phyloP scores from a whole-genome alignment of 2,113 vertebrate species.

The Cheilinus undulatus region DNA sequence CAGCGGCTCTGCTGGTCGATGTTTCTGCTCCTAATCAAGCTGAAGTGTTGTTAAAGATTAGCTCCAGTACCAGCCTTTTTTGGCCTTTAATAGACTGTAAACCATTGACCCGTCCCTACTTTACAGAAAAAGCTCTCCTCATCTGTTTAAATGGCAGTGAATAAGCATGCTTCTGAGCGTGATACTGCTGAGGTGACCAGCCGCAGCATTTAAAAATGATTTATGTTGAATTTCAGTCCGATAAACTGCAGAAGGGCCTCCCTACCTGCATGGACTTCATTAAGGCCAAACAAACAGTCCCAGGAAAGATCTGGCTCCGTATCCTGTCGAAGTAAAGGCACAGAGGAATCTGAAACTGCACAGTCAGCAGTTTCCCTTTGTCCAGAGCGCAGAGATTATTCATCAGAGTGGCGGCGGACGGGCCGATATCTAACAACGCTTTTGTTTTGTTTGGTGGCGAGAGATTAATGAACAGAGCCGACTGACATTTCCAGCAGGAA shows the following conservation, averaged over 20 bases:
- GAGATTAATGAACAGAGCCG: conserved; percentile 77
- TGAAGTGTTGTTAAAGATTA: too few relatives aligned
- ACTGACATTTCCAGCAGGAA: conserved; percentile 79
- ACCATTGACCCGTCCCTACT: neutral
- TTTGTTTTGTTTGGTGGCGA: conserved; percentile 73
- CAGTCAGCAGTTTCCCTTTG: conserved; percentile 62
- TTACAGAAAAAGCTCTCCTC: neutral
- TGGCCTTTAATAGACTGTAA: too few relatives aligned
- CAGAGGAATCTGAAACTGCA: conserved; percentile 47
- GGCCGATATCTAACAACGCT: conserved; percentile 69
- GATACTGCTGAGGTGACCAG: neutral
- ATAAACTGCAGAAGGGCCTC: conserved; percentile 41
- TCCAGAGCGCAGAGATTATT: conserved; percentile 63
- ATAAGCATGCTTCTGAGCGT: neutral
- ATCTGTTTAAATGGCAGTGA: conserved; percentile 19
- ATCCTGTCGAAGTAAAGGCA: conserved; percentile 16
- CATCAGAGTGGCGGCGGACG: conserved; percentile 58
- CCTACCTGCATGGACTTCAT: conserved; percentile 18
- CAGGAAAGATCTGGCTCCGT: neutral
- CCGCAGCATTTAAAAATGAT: conserved; percentile 10
- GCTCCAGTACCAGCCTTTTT: too few relatives aligned
- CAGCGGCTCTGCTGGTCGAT: too few relatives aligned
- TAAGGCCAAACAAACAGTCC: conserved; percentile 13
- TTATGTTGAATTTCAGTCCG: conserved; percentile 30
- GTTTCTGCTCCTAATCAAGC: too few relatives aligned